Evolutionary conservation across 2,888 invertebrate species (phyloP).

Genomic region (Eledone cirrhosa): DNA sequence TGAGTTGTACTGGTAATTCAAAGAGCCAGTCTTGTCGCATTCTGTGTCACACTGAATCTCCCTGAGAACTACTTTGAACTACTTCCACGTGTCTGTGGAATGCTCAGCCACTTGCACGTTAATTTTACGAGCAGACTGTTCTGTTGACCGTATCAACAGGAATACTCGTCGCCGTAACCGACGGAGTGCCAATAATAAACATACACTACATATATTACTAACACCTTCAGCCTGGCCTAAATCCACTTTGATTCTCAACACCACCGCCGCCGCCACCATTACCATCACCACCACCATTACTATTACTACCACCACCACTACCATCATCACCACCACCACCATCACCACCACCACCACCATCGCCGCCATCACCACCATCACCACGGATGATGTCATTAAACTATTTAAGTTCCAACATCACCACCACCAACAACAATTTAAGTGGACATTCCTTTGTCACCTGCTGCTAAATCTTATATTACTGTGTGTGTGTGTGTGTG

Average conservation of each 20-base stretch:
- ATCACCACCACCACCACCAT: slow-evolving; percentile 4
- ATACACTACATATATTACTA: neutral
- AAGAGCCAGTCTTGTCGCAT: too few species aligned
- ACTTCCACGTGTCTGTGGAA: too few species aligned
- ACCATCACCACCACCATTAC: slow-evolving; percentile 13
- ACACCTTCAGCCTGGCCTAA: neutral
- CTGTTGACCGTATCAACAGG: too few species aligned
- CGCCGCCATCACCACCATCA: slow-evolving; percentile 13
- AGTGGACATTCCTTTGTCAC: neutral
- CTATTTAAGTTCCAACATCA: neutral
- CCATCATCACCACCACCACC: slow-evolving; percentile 13
- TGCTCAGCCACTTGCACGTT: too few species aligned
- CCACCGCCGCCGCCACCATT: slow-evolving; percentile 13
- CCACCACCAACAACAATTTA: neutral
- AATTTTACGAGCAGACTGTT: too few species aligned
- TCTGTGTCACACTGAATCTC: too few species aligned
- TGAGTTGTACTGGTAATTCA: too few species aligned
- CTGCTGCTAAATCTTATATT: too few species aligned
- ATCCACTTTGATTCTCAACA: neutral
- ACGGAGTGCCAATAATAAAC: too few species aligned
- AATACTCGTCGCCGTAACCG: too few species aligned
- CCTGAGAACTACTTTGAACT: too few species aligned
- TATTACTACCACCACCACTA: slow-evolving; percentile 13
- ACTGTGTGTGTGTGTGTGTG: too few species aligned
- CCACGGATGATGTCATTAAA: slow-evolving; percentile 3